Evolutionary conservation across 2,888 invertebrate genomes (phyloP).

Genomic region (Norana najaformis): DNA sequence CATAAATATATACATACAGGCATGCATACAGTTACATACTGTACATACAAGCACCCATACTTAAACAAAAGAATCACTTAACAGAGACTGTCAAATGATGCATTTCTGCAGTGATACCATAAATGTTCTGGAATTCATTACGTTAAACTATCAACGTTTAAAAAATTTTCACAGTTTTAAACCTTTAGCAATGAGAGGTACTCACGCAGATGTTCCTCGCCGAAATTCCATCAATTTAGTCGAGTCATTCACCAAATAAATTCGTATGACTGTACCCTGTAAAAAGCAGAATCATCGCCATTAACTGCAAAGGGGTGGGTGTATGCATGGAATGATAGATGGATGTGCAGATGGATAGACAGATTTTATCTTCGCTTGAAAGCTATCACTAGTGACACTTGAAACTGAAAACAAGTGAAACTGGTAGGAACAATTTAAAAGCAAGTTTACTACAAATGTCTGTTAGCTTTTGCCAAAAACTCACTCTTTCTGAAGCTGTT

Average conservation of each 20-base stretch:
- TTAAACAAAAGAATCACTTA: too few species aligned
- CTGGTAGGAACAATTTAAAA: neutral
- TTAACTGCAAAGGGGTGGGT: neutral
- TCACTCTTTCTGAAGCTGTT: slow-evolving; percentile 16
- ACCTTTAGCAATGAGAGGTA: too few species aligned
- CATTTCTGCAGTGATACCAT: too few species aligned
- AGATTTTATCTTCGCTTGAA: neutral
- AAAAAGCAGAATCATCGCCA: neutral
- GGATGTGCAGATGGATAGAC: neutral
- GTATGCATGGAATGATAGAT: neutral
- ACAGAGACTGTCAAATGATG: too few species aligned
- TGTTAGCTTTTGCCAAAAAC: neutral
- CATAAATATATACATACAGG: too few species aligned
- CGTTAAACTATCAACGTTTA: neutral
- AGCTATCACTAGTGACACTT: neutral
- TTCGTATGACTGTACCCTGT: slow-evolving; percentile 17
- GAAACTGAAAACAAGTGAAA: neutral
- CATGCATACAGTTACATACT: too few species aligned
- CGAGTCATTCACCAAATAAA: neutral
- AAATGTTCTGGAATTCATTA: too few species aligned
- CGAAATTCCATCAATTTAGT: slow-evolving; percentile 22
- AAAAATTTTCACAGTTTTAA: neutral
- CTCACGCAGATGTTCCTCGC: neutral
- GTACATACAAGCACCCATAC: too few species aligned
- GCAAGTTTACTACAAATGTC: neutral